Percentiles rank a stretch among this genome's conserved stretches.
Evolutionary conservation across 1,140 invertebrate species (phyloP).

Genomic region (Wasmannia auropunctata): DNA sequence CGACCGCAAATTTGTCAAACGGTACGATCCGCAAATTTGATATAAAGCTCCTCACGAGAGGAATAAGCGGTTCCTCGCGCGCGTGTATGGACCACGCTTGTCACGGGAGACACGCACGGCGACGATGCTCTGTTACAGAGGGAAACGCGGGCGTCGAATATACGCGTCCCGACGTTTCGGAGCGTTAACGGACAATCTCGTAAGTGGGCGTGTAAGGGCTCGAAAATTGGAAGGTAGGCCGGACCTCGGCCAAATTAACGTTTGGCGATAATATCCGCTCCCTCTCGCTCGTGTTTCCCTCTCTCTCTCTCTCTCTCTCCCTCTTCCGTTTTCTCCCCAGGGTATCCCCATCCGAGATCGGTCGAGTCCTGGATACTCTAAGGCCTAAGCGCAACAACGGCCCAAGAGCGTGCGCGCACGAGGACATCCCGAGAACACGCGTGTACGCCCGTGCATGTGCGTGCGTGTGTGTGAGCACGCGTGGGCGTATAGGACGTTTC

Average conservation of each 20-base stretch:
- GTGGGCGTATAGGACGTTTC: slow-evolving; percentile 67
- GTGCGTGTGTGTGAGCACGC: slow-evolving; percentile 17
- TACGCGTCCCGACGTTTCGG: slow-evolving; percentile 80
- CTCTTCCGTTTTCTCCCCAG: not conserved
- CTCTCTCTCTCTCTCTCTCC: not conserved
- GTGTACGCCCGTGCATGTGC: not conserved
- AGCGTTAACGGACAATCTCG: slow-evolving; percentile 84
- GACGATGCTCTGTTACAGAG: slow-evolving; percentile 9
- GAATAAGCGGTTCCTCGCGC: not conserved
- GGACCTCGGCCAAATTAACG: slow-evolving; percentile 84
- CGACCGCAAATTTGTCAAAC: slow-evolving; percentile 39
- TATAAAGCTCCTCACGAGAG: not conserved
- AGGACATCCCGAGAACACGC: not conserved
- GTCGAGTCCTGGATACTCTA: slow-evolving; percentile 59
- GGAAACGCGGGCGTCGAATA: slow-evolving; percentile 77
- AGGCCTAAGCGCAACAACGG: slow-evolving; percentile 64
- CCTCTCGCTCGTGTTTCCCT: slow-evolving; percentile 72
- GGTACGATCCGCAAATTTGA: not conserved
- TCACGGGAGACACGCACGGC: slow-evolving; percentile 16
- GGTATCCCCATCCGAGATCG: slow-evolving; percentile 55
- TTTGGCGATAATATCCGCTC: slow-evolving; percentile 85
- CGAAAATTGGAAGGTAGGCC: slow-evolving; percentile 85
- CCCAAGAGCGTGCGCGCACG: not conserved
- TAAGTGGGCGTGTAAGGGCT: slow-evolving; percentile 85
- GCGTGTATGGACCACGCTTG: slow-evolving; percentile 1